Percentiles rank a stretch among this genome's conserved stretches.
Conservation (phyloP, 2,797 vertebrate species). For the Melanotaenia maccullochi region DNA sequence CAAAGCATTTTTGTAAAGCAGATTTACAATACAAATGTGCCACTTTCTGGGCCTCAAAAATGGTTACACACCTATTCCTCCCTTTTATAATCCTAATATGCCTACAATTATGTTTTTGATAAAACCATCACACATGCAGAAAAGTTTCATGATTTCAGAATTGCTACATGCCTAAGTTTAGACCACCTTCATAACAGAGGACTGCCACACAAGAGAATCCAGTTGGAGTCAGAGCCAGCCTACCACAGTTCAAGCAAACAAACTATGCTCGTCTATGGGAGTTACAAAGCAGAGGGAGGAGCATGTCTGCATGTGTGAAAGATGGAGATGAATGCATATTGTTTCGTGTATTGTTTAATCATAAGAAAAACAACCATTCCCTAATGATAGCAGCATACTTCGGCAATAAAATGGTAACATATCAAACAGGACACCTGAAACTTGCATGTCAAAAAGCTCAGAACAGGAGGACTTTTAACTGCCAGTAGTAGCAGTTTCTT, state of each 20-base stretch:
- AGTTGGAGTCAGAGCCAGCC: not conserved
- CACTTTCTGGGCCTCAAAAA: not conserved
- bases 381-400: slow-evolving; percentile 49
- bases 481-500: slow-evolving; percentile 39
- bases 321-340: slow-evolving; percentile 33
- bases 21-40: not conserved
- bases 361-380: slow-evolving; percentile 52
- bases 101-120: not conserved
- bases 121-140: not conserved
- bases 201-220: not conserved
- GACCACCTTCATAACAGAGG: too few species aligned
- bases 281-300: slow-evolving; percentile 27
- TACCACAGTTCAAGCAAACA: not conserved
- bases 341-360: slow-evolving; percentile 64
- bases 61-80: not conserved
- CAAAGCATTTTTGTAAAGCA: not conserved
- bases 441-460: slow-evolving; percentile 59
- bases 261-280: slow-evolving; percentile 15
- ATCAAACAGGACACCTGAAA: slow-evolving; percentile 62
- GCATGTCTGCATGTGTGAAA: slow-evolving; percentile 10
- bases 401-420: slow-evolving; percentile 59
- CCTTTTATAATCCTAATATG: not conserved
- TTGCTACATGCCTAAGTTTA: not conserved
- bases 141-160: not conserved
- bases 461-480: slow-evolving; percentile 55